Base-by-base conservation (phyloP, 2,797 vertebrate species). In the Hyperoplus immaculatus region DNA sequence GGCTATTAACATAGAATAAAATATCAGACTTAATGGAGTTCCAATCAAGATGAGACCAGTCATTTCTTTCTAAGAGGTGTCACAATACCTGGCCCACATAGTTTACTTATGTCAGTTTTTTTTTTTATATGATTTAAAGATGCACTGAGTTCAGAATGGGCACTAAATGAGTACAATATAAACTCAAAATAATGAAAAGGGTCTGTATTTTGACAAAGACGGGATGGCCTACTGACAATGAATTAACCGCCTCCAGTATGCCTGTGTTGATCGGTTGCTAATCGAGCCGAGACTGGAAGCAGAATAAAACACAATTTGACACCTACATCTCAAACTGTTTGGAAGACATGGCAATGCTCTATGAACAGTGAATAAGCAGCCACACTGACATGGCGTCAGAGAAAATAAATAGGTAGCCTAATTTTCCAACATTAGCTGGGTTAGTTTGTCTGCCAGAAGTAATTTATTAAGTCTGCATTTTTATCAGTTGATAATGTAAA, bases 1-100 rank as follows among this genome's bases (percentile, higher is more conserved):
- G 91, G 87, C 29, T 78, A 43, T 45, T 1, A 56, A 3, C 11
- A 4, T 2, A 50, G 2, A 54, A 0, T 29, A 36, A 55, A 6
- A 53, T 3, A 42, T 53, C 1, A 61, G 59, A 60, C 36, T 42
- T 7, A 29, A 29, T 29, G 29, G 29, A 29, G 29, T 29, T 29
- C 29, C 29, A 29, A 29, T 29, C 29, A 29, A 29, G 29, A 15
- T 1, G 5, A 29, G 36, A 8, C 0, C 6, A 21, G 10, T n/a
- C 18, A 45, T 51, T 45, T 10, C 42, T 29, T 63, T 10, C 41
- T 11, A 16, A 36, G 51, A 15, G 47, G 66, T 51, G n/a, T 45
- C 18, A 54, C 21, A 38, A 11, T 0, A 53, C 21, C 43, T 64
- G 61, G 43, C 16, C 8, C 43, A 12, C 29, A 12, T 0, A 12